Evolutionary conservation across 2,797 vertebrate species (phyloP).

Genomic region (Neostethus bicornis): DNA sequence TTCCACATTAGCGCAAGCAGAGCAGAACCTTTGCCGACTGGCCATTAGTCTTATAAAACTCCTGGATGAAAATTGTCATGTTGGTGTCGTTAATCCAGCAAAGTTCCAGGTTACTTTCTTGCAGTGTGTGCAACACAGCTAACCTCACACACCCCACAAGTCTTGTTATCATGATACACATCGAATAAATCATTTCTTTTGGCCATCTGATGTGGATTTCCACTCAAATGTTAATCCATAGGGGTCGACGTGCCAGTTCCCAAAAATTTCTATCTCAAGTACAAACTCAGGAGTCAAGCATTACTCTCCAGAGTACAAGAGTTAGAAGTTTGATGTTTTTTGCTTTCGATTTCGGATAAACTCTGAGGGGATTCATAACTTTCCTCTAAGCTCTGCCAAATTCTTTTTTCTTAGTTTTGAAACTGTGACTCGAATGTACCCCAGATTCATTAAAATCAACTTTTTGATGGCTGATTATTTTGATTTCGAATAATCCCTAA

Average conservation of each 20-base stretch:
- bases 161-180: slow-evolving; percentile 61
- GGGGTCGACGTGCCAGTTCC: slow-evolving; percentile 54
- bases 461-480: slow-evolving; percentile 39
- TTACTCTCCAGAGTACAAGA: slow-evolving; percentile 25
- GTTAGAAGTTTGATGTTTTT: slow-evolving; percentile 56
- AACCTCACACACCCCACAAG: slow-evolving; percentile 45
- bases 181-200: slow-evolving; percentile 63
- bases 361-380: slow-evolving; percentile 33
- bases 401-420: slow-evolving; percentile 21
- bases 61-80: slow-evolving; percentile 40
- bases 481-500: slow-evolving; percentile 53
- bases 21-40: slow-evolving; percentile 22
- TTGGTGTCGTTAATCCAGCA: slow-evolving; percentile 33
- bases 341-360: slow-evolving; percentile 47
- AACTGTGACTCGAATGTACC: slow-evolving; percentile 49
- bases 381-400: slow-evolving; percentile 44
- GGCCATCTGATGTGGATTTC: slow-evolving; percentile 66
- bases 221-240: slow-evolving; percentile 68
- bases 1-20: slow-evolving; percentile 5
- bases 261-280: slow-evolving; percentile 61
- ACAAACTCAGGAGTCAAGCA: slow-evolving; percentile 41
- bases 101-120: slow-evolving; percentile 31
- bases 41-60: slow-evolving; percentile 34
- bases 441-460: slow-evolving; percentile 31
- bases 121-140: slow-evolving; percentile 45